These are phyloP conservation scores for Parambassis ranga DNA, from an alignment of 2,797 vertebrate genomes.

Conservation along the genomic window DNA sequence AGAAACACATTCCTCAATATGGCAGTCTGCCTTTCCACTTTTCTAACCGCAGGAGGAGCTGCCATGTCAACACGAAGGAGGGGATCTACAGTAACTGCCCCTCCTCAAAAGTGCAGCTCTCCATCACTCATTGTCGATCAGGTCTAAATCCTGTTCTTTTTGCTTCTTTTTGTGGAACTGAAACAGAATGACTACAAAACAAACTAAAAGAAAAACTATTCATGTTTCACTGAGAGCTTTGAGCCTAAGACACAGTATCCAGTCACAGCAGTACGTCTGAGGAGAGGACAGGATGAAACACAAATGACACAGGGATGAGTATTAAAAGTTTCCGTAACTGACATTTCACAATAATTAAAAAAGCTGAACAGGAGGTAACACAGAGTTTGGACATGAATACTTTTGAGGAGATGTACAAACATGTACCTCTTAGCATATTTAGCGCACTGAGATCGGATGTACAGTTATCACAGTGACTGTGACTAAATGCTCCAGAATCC, in stretches of 20 bases:
- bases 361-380: constrained; percentile 54
- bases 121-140: constrained; percentile 26
- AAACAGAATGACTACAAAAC: constrained; percentile 47
- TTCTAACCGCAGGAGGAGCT: constrained; percentile 57
- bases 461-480: constrained; percentile 12
- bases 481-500: constrained; percentile 48
- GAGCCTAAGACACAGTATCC: constrained; percentile 69
- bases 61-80: constrained; percentile 59
- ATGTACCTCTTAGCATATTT: constrained; percentile 14
- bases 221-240: constrained; percentile 56
- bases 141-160: constrained; percentile 32
- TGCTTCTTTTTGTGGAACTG: constrained; percentile 44
- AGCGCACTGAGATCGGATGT: constrained; percentile 35
- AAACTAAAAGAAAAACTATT: constrained; percentile 43
- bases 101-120: constrained; percentile 69
- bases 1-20: constrained; percentile 69
- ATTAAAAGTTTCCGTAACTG: constrained; percentile 51
- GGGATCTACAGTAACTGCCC: constrained; percentile 50
- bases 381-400: constrained; percentile 42
- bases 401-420: neutral
- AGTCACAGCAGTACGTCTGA: constrained; percentile 68
- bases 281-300: constrained; percentile 60
- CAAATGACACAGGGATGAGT: constrained; percentile 54
- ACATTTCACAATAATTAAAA: constrained; percentile 60
- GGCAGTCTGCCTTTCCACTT: constrained; percentile 25